Evolutionary conservation across 2,888 invertebrate species (phyloP), one percentile per base, ranked within the genome.

Genomic region (Lasioglossum villosulum): DNA sequence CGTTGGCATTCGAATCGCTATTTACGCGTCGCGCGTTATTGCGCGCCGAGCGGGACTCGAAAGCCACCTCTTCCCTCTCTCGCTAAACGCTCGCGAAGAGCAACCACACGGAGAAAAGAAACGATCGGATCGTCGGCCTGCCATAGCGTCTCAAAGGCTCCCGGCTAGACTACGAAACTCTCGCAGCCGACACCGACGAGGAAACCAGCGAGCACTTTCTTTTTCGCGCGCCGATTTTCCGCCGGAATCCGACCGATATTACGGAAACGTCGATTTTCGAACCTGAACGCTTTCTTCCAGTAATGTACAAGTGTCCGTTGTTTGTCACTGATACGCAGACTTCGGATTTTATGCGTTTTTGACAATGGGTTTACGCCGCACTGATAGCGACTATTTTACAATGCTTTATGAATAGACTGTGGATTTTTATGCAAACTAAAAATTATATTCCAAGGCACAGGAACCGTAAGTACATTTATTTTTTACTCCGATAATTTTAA

Each of bases 1-100:
- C 82, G 88, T 71, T 82, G 84, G 82, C 88, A 84, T 90, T 82
- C 77, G 45, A 80, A 90, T 75, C 70, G 78, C 87, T 82, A 80
- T 83, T 86, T 82, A 82, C 86, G 39, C 78, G 80, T 30, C 75
- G 70, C 66, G 66, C 52, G 79, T 77, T 86, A 71, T 79, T 71
- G 30, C 70, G 79, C 66, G 19, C 80, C n/a, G 78, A 86, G 79
- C 78, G 71, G n/a, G 79, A 63, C 75, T n/a, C 79, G 66, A 70
- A 27, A 45, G 59, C 27, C 59, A 16, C 52, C 59, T 59, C 71
- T 23, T 16, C 48, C 14, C 56, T 76, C 56, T 76, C 39, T 84
- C 77, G 74, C 52, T 52, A 52, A 52, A 52, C 52, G 52, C 52
- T 52, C 27, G 27, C 14, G 27, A 59, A 14, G 59, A 59, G 27